Percentiles rank a stretch among this genome's conserved stretches.
phyloP scores from a whole-genome alignment of 2,797 vertebrate species.

The Xyrichtys novacula region DNA sequence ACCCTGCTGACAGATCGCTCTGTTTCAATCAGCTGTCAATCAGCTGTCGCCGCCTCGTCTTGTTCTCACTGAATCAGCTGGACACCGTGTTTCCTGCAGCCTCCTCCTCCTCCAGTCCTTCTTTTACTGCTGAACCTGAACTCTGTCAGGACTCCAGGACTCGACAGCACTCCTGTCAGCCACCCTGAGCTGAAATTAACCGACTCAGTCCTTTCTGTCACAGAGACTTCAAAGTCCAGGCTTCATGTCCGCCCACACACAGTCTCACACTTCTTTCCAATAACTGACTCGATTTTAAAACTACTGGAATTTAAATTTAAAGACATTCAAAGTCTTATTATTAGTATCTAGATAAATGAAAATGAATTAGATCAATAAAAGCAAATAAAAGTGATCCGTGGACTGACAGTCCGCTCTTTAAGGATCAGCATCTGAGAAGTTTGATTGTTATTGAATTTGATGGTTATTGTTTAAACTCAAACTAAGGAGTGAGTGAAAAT shows the following conservation, averaged over 20 bases:
- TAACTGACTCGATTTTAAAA: no score
- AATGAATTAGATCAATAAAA: no score
- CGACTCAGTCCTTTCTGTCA: constrained; percentile 1
- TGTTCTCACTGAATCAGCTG: constrained; percentile 40
- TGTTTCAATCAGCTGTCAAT: constrained; percentile 36
- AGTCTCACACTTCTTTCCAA: no score
- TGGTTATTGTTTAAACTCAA: no score
- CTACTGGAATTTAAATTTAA: no score
- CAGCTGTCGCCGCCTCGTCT: constrained; percentile 12
- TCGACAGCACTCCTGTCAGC: background rate
- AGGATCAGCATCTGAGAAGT: no score
- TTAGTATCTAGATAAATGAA: no score
- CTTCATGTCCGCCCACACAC: background rate
- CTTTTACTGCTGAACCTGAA: constrained; percentile 34
- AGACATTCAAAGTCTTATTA: no score
- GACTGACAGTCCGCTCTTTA: no score
- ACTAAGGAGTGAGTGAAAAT: no score
- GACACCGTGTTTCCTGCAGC: background rate
- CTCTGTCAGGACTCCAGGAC: background rate
- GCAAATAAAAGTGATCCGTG: no score
- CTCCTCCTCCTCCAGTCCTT: background rate
- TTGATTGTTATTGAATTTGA: no score
- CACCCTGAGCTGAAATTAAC: constrained; percentile 13
- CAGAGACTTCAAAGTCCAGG: background rate
- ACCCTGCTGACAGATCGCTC: constrained; percentile 18